Conservation (phyloP, 2,113 vertebrate genomes). For the Passer montanus region DNA sequence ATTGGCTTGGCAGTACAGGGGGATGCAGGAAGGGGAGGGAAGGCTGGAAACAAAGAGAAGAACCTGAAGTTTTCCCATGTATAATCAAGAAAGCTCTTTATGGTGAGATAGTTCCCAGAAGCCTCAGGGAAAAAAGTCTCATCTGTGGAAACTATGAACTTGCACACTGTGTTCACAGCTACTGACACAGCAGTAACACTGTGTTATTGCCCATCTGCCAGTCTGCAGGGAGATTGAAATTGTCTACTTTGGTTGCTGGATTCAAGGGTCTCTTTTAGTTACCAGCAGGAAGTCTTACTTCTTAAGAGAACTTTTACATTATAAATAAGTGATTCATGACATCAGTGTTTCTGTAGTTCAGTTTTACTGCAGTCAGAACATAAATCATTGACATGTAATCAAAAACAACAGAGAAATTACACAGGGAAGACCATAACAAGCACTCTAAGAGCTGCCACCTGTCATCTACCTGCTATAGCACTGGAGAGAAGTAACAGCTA, state of each 20-base stretch:
- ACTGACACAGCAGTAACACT: neutral
- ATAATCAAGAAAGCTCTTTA: neutral
- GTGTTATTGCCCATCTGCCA: neutral
- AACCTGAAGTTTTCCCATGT: neutral
- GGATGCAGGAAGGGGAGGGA: neutral
- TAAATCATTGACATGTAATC: neutral
- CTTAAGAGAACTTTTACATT: neutral
- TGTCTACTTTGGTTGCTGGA: neutral
- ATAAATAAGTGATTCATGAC: neutral
- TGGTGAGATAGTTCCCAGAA: neutral
- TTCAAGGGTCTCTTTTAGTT: neutral
- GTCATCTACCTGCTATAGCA: neutral
- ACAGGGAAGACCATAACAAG: neutral
- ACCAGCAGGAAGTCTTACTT: neutral
- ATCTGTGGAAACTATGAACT: neutral
- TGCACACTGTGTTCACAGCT: neutral
- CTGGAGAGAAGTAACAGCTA: neutral
- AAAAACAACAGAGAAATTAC: neutral
- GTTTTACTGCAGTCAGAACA: neutral
- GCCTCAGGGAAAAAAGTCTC: neutral
- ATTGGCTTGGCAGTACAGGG: neutral
- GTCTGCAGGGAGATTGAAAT: neutral
- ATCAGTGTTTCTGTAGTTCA: neutral
- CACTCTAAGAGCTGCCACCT: neutral
- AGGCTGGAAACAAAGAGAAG: neutral